Percentiles rank a stretch among this genome's conserved stretches.
Conservation (phyloP, 2,888 invertebrate genomes). For the Sinopyrophorus schimmeli region DNA sequence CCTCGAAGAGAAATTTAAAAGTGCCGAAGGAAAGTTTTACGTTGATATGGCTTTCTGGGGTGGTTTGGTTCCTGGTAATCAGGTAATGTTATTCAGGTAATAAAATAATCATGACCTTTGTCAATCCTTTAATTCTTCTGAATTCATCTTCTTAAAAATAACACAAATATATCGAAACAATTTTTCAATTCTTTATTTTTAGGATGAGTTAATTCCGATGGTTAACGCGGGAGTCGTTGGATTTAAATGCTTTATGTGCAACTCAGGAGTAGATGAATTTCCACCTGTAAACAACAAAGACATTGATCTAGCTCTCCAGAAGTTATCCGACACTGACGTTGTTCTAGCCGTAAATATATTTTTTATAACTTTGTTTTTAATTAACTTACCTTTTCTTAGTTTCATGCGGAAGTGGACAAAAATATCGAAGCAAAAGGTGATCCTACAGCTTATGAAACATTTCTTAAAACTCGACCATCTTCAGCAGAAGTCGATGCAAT, state of each 20-base stretch:
- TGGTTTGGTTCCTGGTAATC: constrained; percentile 72
- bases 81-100: constrained; percentile 55
- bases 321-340: constrained; percentile 63
- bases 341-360: constrained; percentile 64
- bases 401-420: constrained; percentile 70
- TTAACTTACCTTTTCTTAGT: constrained; percentile 59
- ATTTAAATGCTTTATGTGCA: constrained; percentile 73
- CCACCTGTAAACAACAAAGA: constrained; percentile 62
- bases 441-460: constrained; percentile 65
- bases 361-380: too few species aligned
- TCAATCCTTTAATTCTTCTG: neutral
- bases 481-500: constrained; percentile 71
- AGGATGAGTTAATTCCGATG: constrained; percentile 63
- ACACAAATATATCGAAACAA: neutral
- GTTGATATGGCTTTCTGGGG: constrained; percentile 80
- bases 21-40: constrained; percentile 62
- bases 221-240: constrained; percentile 71
- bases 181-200: constrained; percentile 23
- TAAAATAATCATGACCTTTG: too few species aligned
- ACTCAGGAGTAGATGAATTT: constrained; percentile 72
- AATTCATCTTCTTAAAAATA: neutral
- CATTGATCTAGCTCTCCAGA: constrained; percentile 61
- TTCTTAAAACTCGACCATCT: constrained; percentile 65
- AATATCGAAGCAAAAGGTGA: constrained; percentile 49
- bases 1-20: constrained; percentile 62